These are phyloP conservation scores for Macroramphosus scolopax DNA, from an alignment of 2,797 vertebrate species.

Conservation along the genomic window DNA sequence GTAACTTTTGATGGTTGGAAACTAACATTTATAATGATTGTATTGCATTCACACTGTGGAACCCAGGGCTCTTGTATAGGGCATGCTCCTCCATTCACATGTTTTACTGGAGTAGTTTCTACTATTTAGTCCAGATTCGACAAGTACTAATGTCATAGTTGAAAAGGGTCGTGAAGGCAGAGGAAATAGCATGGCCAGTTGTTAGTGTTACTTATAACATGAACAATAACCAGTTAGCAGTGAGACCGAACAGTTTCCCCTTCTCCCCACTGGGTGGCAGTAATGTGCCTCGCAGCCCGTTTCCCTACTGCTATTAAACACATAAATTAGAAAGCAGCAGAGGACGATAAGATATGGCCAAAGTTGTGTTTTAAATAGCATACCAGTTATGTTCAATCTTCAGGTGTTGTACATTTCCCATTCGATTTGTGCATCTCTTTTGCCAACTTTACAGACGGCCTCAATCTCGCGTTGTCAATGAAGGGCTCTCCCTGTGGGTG, in stretches of 20 bases:
- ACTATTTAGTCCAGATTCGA: no score
- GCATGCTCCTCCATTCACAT: no score
- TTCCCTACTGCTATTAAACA: conserved; percentile 22
- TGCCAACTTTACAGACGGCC: conserved; percentile 7
- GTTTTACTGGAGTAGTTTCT: no score
- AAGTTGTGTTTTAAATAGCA: conserved; percentile 11
- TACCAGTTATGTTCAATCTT: background rate
- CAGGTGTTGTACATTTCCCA: background rate
- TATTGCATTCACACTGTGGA: no score
- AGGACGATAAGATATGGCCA: conserved; percentile 1
- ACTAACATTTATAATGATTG: no score
- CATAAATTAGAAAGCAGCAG: conserved; percentile 21
- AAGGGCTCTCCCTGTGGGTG: conserved; percentile 64
- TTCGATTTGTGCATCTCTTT: background rate
- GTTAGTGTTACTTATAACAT: no score
- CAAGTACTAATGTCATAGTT: no score
- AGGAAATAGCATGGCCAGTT: no score
- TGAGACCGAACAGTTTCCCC: conserved; percentile 2
- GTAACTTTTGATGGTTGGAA: no score
- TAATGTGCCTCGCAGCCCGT: conserved; percentile 17
- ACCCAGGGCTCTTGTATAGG: no score
- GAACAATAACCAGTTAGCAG: no score
- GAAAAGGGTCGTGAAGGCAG: no score
- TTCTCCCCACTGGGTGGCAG: conserved; percentile 34
- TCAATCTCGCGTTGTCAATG: conserved; percentile 67